A percentile compares a stretch with the other conserved stretches of the same genome.
phyloP scores from a whole-genome alignment of 2,113 vertebrate species.

The Sturnira hondurensis region DNA sequence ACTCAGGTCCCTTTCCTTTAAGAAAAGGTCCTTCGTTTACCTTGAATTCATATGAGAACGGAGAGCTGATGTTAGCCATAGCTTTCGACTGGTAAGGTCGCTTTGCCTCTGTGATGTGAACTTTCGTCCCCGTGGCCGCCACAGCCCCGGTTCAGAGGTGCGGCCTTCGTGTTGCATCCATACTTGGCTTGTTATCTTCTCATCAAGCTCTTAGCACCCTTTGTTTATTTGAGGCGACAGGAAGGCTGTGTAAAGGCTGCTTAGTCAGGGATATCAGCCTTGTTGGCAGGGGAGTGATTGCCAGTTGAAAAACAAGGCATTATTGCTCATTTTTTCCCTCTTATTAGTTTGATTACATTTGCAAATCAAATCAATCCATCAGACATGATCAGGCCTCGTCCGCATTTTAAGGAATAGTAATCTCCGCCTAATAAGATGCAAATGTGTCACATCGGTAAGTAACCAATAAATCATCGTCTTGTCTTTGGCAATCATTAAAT shows the following conservation, averaged over 20 bases:
- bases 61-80: accelerated
- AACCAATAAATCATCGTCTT: conserved; percentile 98
- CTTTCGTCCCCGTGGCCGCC: conserved; percentile 4
- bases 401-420: conserved; percentile 98
- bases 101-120: neutral
- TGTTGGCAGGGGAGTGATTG: conserved; percentile 92
- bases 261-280: conserved; percentile 91
- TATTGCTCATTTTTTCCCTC: conserved; percentile 97
- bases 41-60: accelerated
- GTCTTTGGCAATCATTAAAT: conserved; percentile 99
- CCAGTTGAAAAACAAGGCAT: conserved; percentile 97
- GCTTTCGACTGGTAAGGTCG: neutral
- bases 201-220: conserved; percentile 86
- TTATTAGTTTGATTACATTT: conserved; percentile 99
- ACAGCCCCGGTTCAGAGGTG: conserved; percentile 44
- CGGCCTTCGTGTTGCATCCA: conserved; percentile 73
- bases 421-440: conserved; percentile 99
- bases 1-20: neutral
- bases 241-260: conserved; percentile 86
- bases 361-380: conserved; percentile 99
- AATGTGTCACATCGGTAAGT: conserved; percentile 98
- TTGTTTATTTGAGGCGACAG: conserved; percentile 89
- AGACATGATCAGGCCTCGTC: conserved; percentile 95
- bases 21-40: neutral
- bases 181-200: conserved; percentile 83